Evolutionary conservation across 1,140 invertebrate genomes (phyloP).

Genomic region (Sitobion miscanthi): DNA sequence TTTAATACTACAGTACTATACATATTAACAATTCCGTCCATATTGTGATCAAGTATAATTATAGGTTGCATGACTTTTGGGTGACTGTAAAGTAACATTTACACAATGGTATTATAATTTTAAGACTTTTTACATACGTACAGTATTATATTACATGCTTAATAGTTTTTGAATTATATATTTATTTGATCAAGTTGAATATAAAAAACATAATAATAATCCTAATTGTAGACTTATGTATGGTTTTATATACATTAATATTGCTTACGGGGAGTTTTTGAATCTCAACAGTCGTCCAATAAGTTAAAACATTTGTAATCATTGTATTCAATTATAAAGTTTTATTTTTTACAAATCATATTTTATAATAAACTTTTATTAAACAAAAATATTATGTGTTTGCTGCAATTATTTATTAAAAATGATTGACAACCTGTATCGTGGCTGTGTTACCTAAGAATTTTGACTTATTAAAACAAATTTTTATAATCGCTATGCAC

Average conservation of each 20-base stretch:
- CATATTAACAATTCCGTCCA: constrained; percentile 42
- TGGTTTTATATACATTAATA: background rate
- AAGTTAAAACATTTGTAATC: background rate
- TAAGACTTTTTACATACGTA: background rate
- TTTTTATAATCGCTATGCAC: too few relatives aligned
- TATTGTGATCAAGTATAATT: constrained; percentile 38
- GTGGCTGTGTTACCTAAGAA: background rate
- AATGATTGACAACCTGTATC: background rate
- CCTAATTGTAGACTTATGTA: background rate
- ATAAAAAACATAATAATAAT: background rate
- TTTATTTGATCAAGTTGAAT: background rate
- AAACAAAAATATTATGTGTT: background rate
- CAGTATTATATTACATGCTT: background rate
- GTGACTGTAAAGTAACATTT: background rate
- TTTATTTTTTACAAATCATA: background rate
- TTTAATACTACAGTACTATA: background rate
- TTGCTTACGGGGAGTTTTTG: background rate
- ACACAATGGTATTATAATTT: background rate
- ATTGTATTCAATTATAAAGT: background rate
- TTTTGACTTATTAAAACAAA: background rate
- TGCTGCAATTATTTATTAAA: background rate
- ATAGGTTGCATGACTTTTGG: background rate
- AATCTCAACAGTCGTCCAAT: constrained; percentile 9
- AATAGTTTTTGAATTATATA: background rate
- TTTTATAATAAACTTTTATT: background rate